A percentile compares a stretch with the other conserved stretches of the same genome.
Conservation (phyloP, 1,140 invertebrate species). For the Lasioglossum albipes region DNA sequence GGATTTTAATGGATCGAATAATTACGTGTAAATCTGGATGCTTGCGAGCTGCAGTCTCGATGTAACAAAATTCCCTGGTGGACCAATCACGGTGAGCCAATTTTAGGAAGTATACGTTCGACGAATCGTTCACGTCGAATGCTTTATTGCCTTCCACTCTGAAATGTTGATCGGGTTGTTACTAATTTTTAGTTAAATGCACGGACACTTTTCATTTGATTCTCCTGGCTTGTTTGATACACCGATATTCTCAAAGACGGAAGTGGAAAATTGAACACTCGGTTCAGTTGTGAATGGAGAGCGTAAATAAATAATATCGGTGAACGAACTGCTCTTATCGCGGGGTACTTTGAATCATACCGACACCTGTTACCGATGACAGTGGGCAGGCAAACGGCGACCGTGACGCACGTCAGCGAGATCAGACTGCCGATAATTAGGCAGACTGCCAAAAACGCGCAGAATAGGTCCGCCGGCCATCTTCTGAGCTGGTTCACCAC, state of each 20-base stretch:
- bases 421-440: slow-evolving; percentile 40
- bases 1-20: not conserved
- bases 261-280: too few species aligned
- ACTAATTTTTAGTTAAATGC: not conserved
- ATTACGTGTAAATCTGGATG: slow-evolving; percentile 68
- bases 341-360: slow-evolving; percentile 7
- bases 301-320: too few species aligned
- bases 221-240: too few species aligned
- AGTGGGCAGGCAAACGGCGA: slow-evolving; percentile 30
- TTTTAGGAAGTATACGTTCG: slow-evolving; percentile 70
- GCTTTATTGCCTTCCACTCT: not conserved
- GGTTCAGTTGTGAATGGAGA: too few species aligned
- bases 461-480: slow-evolving; percentile 65
- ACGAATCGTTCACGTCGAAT: slow-evolving; percentile 25
- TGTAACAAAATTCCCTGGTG: slow-evolving; percentile 63
- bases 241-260: too few species aligned
- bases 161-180: not conserved
- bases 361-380: slow-evolving; percentile 8
- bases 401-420: slow-evolving; percentile 36
- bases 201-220: too few species aligned
- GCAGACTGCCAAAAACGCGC: slow-evolving; percentile 57
- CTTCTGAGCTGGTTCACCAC: slow-evolving; percentile 57
- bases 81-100: slow-evolving; percentile 66
- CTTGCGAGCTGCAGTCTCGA: slow-evolving; percentile 66
- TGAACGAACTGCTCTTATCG: not conserved